Evolutionary conservation across 1,140 invertebrate genomes (phyloP).

Genomic region (Drosophila kohkoa): DNA sequence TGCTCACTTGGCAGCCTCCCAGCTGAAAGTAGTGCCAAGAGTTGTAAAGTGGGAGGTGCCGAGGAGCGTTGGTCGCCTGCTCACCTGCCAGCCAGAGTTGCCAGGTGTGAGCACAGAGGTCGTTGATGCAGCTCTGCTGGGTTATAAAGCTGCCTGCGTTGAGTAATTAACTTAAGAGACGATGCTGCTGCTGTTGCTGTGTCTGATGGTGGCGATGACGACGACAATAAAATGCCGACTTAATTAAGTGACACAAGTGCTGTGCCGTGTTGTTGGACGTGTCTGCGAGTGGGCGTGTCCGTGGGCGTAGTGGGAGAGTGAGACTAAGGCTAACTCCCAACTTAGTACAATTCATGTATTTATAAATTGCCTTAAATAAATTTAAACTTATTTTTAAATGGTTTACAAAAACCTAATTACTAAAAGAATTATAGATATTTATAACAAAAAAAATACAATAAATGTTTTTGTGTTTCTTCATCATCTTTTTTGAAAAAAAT

Average conservation of each 20-base stretch:
- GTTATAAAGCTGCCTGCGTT: conserved; percentile 26
- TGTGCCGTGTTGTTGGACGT: conserved; percentile 42
- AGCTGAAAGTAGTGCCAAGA: conserved; percentile 62
- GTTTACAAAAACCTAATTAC: background rate
- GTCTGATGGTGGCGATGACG: conserved; percentile 28
- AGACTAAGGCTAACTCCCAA: background rate
- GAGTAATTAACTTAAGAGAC: conserved; percentile 81
- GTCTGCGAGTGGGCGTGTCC: background rate
- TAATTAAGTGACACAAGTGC: conserved; percentile 83
- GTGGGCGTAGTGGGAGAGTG: background rate
- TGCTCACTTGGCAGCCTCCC: conserved; percentile 74
- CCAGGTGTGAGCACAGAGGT: conserved; percentile 6
- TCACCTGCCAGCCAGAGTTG: too few relatives aligned
- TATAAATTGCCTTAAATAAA: conserved; percentile 23
- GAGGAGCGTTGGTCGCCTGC: background rate
- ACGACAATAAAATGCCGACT: conserved; percentile 78
- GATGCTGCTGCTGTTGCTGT: conserved; percentile 19
- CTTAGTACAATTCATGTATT: conserved; percentile 31
- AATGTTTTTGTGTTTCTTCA: too few relatives aligned
- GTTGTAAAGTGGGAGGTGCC: conserved; percentile 16
- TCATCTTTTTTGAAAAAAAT: too few relatives aligned
- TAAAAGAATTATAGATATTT: background rate
- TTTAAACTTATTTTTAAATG: conserved; percentile 1
- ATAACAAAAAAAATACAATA: background rate
- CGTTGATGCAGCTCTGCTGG: conserved; percentile 10